Percentiles rank a stretch among this genome's conserved stretches.
phyloP scores from a whole-genome alignment of 2,888 invertebrate species.

The Epinotia brunnichana region DNA sequence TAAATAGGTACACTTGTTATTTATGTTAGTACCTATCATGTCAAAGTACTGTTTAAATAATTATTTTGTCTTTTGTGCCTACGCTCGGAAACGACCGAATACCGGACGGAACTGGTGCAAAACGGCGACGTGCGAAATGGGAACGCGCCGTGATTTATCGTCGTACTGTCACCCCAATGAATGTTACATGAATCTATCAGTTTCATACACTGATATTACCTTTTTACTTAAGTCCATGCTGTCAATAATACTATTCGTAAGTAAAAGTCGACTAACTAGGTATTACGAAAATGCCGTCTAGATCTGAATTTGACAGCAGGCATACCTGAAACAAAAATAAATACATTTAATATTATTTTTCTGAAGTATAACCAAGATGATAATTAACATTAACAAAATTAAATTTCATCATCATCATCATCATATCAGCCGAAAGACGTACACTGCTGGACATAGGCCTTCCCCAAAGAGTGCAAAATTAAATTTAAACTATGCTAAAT shows the following conservation, averaged over 20 bases:
- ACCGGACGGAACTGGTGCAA: constrained; percentile 28
- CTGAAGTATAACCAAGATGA: too few relatives aligned
- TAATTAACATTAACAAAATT: too few relatives aligned
- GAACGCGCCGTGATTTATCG: constrained; percentile 30
- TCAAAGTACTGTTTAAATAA: constrained; percentile 13
- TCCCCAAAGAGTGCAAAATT: too few relatives aligned
- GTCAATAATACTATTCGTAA: background rate
- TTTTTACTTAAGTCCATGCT: too few relatives aligned
- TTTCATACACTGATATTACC: too few relatives aligned
- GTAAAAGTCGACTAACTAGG: constrained; percentile 24
- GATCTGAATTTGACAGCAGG: background rate
- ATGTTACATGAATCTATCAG: background rate
- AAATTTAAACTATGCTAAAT: too few relatives aligned
- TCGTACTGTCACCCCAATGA: background rate
- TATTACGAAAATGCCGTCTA: constrained; percentile 12
- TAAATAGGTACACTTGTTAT: too few relatives aligned
- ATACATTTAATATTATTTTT: too few relatives aligned
- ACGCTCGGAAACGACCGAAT: constrained; percentile 15
- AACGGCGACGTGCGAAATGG: constrained; percentile 26
- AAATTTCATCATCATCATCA: too few relatives aligned
- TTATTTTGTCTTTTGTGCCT: background rate
- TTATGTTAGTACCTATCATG: background rate
- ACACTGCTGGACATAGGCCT: too few relatives aligned
- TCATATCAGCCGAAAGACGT: too few relatives aligned
- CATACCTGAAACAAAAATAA: constrained; percentile 36